phyloP scores from a whole-genome alignment of 2,888 invertebrate species.

The Ectropis crepuscularia region DNA sequence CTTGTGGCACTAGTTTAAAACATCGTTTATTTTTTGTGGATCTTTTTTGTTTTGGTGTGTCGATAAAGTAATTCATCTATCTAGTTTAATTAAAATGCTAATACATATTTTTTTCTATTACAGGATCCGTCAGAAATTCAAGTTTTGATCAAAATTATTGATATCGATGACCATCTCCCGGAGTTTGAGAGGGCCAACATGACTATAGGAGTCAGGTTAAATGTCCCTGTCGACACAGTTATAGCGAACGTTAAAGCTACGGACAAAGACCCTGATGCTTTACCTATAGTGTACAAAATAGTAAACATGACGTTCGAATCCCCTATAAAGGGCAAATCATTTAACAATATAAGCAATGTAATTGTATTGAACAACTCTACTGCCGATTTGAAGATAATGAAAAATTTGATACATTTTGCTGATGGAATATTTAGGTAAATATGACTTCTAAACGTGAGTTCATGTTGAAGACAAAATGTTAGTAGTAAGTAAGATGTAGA shows the following conservation, averaged over 20 bases:
- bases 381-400: slow-evolving; percentile 89
- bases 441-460: too few species aligned
- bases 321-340: slow-evolving; percentile 73
- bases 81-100: background rate
- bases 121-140: slow-evolving; percentile 89
- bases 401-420: slow-evolving; percentile 86
- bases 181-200: slow-evolving; percentile 86
- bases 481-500: too few species aligned
- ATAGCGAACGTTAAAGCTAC: slow-evolving; percentile 87
- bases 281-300: slow-evolving; percentile 86
- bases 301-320: slow-evolving; percentile 85
- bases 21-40: too few species aligned
- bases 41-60: background rate
- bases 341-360: slow-evolving; percentile 77
- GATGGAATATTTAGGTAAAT: slow-evolving; percentile 87
- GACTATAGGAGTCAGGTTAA: slow-evolving; percentile 89
- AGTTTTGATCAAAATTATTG: slow-evolving; percentile 86
- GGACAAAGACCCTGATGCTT: slow-evolving; percentile 88
- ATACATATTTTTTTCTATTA: slow-evolving; percentile 37
- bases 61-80: background rate
- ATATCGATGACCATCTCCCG: slow-evolving; percentile 91
- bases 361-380: slow-evolving; percentile 88
- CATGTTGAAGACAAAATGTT: too few species aligned
- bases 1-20: too few species aligned
- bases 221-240: slow-evolving; percentile 89